Evolutionary conservation across 92 coral and sea anemone species (phyloP).

Genomic region (Siderastrea radians): DNA sequence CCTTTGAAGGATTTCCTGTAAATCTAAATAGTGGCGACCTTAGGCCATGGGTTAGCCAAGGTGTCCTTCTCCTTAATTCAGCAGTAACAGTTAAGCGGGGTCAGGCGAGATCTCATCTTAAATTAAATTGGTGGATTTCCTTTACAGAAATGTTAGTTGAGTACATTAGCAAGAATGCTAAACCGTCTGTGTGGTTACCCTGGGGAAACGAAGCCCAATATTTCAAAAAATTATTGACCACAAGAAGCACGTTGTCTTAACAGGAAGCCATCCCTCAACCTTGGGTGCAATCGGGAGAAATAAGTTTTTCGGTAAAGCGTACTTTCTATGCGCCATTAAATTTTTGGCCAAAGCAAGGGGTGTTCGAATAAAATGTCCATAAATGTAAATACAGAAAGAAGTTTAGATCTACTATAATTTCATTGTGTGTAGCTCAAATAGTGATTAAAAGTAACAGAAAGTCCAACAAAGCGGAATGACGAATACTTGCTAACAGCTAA

Average conservation of each 20-base stretch:
- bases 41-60: neutral
- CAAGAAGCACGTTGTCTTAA: neutral
- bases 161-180: neutral
- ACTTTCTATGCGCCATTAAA: neutral
- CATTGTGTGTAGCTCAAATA: too few species aligned
- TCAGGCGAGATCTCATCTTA: neutral
- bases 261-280: slow-evolving; percentile 7
- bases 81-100: neutral
- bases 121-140: neutral
- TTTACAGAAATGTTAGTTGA: neutral
- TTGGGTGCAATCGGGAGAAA: neutral
- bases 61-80: neutral
- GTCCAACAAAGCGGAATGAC: too few species aligned
- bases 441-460: too few species aligned
- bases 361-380: neutral
- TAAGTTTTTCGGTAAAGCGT: neutral
- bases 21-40: neutral
- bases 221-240: neutral
- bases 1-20: neutral
- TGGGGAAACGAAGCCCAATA: neutral
- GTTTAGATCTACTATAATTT: too few species aligned
- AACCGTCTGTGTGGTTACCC: neutral
- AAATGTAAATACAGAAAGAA: too few species aligned
- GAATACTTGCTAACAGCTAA: too few species aligned
- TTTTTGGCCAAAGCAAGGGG: neutral